These are phyloP conservation scores for Neodiprion pinetum DNA, from an alignment of 1,140 invertebrate species.

Conservation along the genomic window DNA sequence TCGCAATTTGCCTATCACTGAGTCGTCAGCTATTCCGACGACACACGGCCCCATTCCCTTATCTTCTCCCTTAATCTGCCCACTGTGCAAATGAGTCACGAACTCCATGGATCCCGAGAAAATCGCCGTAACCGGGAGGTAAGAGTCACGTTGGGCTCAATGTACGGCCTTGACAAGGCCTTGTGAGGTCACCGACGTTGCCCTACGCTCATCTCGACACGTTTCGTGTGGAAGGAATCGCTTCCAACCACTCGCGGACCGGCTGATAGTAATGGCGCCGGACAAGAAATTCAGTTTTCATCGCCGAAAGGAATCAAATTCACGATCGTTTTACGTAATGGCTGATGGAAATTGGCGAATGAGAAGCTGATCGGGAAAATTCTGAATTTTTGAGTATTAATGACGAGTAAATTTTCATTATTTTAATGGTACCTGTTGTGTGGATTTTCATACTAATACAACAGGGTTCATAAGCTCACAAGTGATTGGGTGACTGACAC, in stretches of 20 bases:
- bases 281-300: no score
- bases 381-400: no score
- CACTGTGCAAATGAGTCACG: slow-evolving; percentile 49
- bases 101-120: slow-evolving; percentile 36
- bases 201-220: slow-evolving; percentile 41
- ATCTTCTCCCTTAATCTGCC: neutral
- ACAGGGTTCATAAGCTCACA: no score
- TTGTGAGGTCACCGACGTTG: slow-evolving; percentile 60
- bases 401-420: no score
- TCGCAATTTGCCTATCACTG: slow-evolving; percentile 1
- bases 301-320: no score
- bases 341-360: no score
- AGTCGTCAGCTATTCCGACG: neutral
- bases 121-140: slow-evolving; percentile 29
- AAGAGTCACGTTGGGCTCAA: slow-evolving; percentile 48
- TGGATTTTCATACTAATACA: no score
- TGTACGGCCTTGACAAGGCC: slow-evolving; percentile 60
- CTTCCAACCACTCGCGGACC: slow-evolving; percentile 25
- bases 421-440: no score
- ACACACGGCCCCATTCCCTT: neutral
- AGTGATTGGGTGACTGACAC: no score
- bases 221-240: slow-evolving; percentile 31
- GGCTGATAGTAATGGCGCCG: slow-evolving; percentile 12
- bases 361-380: no score
- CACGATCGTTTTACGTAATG: no score